Conservation (phyloP, 2,888 invertebrate species). For the Drosophila nigritarsus region DNA sequence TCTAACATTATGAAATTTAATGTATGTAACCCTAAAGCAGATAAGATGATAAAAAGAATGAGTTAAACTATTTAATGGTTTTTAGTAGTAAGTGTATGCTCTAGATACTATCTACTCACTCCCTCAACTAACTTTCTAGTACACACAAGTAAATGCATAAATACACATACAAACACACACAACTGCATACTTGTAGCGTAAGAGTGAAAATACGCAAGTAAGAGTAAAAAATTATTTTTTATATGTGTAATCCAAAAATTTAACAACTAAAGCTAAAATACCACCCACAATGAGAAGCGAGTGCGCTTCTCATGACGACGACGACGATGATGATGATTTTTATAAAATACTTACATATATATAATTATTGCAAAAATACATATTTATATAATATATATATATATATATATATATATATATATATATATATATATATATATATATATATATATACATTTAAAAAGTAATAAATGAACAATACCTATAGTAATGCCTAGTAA, state of each 20-base stretch:
- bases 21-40: conserved; percentile 39
- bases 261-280: conserved; percentile 54
- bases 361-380: conserved; percentile 48
- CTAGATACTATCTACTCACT: conserved; percentile 36
- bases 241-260: conserved; percentile 74
- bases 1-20: conserved; percentile 44
- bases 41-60: conserved; percentile 29
- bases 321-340: conserved; percentile 45
- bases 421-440: conserved; percentile 41
- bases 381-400: conserved; percentile 56
- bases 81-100: conserved; percentile 60
- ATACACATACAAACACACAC: conserved; percentile 2
- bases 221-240: conserved; percentile 62
- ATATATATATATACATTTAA: conserved; percentile 48
- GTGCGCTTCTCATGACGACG: conserved; percentile 32
- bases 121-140: conserved; percentile 21
- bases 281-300: conserved; percentile 47
- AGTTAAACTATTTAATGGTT: conserved; percentile 71
- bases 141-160: conserved; percentile 31
- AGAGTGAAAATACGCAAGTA: conserved; percentile 25
- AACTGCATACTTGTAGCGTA: conserved; percentile 39
- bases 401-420: conserved; percentile 49
- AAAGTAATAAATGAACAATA: conserved; percentile 74
- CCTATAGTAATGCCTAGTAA: conserved; percentile 75
- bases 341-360: conserved; percentile 56